Evolutionary conservation across 2,888 invertebrate genomes (phyloP), one percentile per base, ranked within the genome.

Genomic region (Vesta saturnalis): DNA sequence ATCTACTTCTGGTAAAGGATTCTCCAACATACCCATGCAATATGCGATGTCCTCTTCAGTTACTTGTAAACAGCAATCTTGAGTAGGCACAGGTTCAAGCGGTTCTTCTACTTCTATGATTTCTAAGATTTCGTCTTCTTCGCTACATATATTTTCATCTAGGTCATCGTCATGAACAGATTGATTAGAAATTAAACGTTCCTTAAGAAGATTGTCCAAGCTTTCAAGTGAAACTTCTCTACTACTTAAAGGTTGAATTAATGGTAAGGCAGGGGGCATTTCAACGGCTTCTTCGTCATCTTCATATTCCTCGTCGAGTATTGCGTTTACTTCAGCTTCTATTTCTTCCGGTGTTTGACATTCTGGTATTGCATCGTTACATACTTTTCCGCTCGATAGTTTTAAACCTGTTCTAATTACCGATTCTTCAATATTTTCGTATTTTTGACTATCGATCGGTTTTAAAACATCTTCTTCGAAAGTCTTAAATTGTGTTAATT

Each of bases 1-100:
- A 77, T 92, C 92, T 21, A 90, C 89, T 83, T 92, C 92, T 0
- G 89, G 89, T 35, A 92, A 81, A 52, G 90, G 90, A 84, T 91
- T 91, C 78, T 92, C 91, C 58, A 85, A 84, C 56, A 80, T 80
- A 46, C 91, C 91, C 93, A 95, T 94, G 77, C 94, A 94, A 61
- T 91, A 87, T 2, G 94, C 94, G 70, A 96, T 96, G 80, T 96
- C 96, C 84, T 96, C 96, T 85, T 96, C 96, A 4, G 95, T 96
- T 60, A 95, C 95, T 86, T 96, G 96, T 62, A 95, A 86, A 76
- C 95, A 95, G 68, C 90, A 91, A 82, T 94, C 96, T 83, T 93
- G 93, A 87, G 91, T 94, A 56, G 94, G 94, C 15, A 94, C 94
- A 10, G 92, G 93, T 82, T 94, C 94, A 74, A 91, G 87, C 0